A percentile compares a stretch with the other conserved stretches of the same genome.
phyloP scores from a whole-genome alignment of 2,888 invertebrate species.

The Monopis laevigella region DNA sequence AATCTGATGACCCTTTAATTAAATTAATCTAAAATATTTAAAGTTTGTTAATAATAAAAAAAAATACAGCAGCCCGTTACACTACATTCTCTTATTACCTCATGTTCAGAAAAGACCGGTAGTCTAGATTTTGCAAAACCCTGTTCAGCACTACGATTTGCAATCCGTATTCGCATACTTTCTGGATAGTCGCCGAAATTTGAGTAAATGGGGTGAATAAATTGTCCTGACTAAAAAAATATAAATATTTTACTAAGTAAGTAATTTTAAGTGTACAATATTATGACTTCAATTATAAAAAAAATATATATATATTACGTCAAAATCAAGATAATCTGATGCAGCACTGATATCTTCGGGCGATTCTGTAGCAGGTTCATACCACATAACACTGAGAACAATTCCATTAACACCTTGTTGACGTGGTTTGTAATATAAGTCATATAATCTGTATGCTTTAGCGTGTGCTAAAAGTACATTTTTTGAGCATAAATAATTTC shows the following conservation, averaged over 20 bases:
- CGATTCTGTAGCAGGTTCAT: constrained; percentile 34
- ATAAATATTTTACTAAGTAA: neutral
- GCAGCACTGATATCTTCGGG: constrained; percentile 37
- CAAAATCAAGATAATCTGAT: constrained; percentile 26
- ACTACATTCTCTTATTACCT: constrained; percentile 23
- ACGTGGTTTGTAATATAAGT: constrained; percentile 29
- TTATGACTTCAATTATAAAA: neutral
- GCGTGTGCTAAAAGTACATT: constrained; percentile 65
- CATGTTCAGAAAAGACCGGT: constrained; percentile 28
- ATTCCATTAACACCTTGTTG: constrained; percentile 24
- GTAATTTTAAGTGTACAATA: too few relatives aligned
- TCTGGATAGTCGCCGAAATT: constrained; percentile 23
- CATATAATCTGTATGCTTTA: constrained; percentile 32
- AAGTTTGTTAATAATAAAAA: constrained; percentile 24
- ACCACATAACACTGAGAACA: constrained; percentile 26
- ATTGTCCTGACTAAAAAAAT: constrained; percentile 20
- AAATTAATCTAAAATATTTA: constrained; percentile 12
- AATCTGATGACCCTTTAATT: constrained; percentile 21
- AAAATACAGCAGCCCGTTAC: constrained; percentile 23
- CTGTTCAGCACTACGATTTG: constrained; percentile 21
- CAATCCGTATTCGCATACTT: constrained; percentile 20
- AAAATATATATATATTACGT: constrained; percentile 20
- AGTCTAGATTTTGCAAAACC: constrained; percentile 23
- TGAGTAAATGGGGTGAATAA: constrained; percentile 23
- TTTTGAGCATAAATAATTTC: constrained; percentile 60